Evolutionary conservation across 2,888 invertebrate genomes (phyloP).

Genomic region (Coelopa pilipes): DNA sequence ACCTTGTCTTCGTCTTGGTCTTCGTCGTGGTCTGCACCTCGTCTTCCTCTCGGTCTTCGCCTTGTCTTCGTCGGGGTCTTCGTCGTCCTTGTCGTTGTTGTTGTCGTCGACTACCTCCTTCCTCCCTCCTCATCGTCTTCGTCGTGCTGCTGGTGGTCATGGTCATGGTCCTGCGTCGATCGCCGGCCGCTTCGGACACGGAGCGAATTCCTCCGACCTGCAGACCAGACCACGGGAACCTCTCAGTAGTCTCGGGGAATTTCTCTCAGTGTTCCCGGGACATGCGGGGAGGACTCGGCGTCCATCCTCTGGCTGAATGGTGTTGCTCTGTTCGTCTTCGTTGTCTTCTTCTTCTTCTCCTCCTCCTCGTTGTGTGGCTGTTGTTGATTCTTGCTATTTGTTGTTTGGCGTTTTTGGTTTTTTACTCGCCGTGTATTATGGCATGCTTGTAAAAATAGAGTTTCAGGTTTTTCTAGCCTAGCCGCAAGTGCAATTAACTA

Average conservation of each 20-base stretch:
- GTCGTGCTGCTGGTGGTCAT: neutral
- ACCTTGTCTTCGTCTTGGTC: neutral
- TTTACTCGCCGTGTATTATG: slow-evolving; percentile 19
- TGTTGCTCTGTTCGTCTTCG: neutral
- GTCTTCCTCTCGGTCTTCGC: neutral
- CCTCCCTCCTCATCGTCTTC: neutral
- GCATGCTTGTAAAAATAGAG: slow-evolving; percentile 30
- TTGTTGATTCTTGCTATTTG: slow-evolving; percentile 25
- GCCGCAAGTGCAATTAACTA: slow-evolving; percentile 46
- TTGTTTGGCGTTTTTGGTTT: too few species aligned
- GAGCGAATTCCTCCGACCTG: too few species aligned
- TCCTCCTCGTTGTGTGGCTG: slow-evolving; percentile 16
- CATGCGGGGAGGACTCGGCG: neutral
- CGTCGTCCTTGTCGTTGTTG: neutral
- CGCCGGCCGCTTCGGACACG: too few species aligned
- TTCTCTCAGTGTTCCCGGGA: slow-evolving; percentile 7
- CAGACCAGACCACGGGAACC: too few species aligned
- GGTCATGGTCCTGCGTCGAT: neutral
- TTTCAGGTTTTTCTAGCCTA: slow-evolving; percentile 47
- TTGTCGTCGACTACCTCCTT: too few species aligned
- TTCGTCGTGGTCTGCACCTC: too few species aligned
- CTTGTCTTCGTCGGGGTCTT: neutral
- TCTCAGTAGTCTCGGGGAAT: neutral
- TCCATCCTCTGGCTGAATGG: neutral
- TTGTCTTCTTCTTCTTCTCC: neutral